phyloP scores from a whole-genome alignment of 2,797 vertebrate genomes.

The Pyrrhura leucotis region DNA sequence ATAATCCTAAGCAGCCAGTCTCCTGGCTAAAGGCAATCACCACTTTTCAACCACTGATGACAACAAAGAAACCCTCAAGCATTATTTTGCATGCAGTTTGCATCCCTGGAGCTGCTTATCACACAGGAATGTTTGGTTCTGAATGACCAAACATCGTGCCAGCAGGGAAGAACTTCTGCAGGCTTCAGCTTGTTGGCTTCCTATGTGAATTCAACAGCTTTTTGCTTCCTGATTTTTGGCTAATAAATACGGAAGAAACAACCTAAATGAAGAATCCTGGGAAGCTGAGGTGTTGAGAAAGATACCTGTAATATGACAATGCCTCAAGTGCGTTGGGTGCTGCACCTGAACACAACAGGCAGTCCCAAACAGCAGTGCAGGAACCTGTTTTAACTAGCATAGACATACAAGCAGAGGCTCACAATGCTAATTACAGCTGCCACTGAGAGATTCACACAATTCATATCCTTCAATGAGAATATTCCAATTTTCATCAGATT shows the following conservation, averaged over 20 bases:
- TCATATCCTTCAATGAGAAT: neutral
- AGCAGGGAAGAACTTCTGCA: neutral
- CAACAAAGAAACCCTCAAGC: neutral
- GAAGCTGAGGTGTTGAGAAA: neutral
- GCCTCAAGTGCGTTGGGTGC: neutral
- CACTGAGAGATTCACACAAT: neutral
- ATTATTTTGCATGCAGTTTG: neutral
- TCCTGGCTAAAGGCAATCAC: neutral
- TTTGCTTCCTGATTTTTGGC: neutral
- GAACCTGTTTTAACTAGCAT: neutral
- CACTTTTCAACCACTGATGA: neutral
- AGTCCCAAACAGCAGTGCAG: neutral
- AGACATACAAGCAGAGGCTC: neutral
- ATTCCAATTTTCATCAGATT: neutral
- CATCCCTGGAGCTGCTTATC: neutral
- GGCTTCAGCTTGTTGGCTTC: neutral
- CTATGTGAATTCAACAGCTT: neutral
- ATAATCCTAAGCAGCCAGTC: accelerated
- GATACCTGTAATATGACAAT: neutral
- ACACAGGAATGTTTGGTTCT: neutral
- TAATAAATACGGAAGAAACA: neutral
- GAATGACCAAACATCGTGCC: neutral
- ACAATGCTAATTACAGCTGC: neutral
- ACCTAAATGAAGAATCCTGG: neutral
- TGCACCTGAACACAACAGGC: neutral